Base-by-base conservation (phyloP, 2,113 vertebrate species). In the Otis tarda region DNA sequence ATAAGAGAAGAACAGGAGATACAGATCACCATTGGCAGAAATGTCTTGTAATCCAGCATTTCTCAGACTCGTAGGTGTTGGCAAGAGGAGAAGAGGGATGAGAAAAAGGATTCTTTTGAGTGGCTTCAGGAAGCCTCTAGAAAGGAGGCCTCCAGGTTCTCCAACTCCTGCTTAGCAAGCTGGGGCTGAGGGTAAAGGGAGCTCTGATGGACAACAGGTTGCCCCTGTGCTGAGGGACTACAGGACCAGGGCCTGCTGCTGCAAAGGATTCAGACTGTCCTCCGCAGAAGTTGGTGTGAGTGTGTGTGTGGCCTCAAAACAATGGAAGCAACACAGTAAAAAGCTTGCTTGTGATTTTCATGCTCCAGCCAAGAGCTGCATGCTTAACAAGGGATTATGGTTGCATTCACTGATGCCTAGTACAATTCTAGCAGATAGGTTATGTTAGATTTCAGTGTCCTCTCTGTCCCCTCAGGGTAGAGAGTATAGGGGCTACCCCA, bases 61-160 rank as follows among this genome's bases (percentile, higher is more conserved):
- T 94, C 61, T 57, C 56, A 82, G 61, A 49, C 45, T 55, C 31
- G 24, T 88, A 49, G 24, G 47, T 64, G 23, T 70, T 12, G 0
- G 21, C 0, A 1, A 86, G 50, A 86, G 8, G 22, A 82, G 37
- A 49, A 30, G n/a, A 87, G 14, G 55, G 24, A 59, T 37, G 87
- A 75, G 67, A 89, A 89, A 96, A 83, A 27, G 2, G 25, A 87
- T 84, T 90, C 21, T 49, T 83, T 89, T 1, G 0, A 70, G 61
- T 71, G 27, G 35, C 28, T 93, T 94, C 74, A 45, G 65, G 95
- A 96, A 94, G 35, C 27, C 39, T 96, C 94, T 77, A 89, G 92
- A 95, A 96, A 69, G 45, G 9, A 96, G 59, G 73, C 47, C 55
- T 80, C 35, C 4, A 3, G 16, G 19, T 69, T 87, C 35, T 52